phyloP scores from a whole-genome alignment of 2,888 invertebrate species.

The Synergus itoensis region DNA sequence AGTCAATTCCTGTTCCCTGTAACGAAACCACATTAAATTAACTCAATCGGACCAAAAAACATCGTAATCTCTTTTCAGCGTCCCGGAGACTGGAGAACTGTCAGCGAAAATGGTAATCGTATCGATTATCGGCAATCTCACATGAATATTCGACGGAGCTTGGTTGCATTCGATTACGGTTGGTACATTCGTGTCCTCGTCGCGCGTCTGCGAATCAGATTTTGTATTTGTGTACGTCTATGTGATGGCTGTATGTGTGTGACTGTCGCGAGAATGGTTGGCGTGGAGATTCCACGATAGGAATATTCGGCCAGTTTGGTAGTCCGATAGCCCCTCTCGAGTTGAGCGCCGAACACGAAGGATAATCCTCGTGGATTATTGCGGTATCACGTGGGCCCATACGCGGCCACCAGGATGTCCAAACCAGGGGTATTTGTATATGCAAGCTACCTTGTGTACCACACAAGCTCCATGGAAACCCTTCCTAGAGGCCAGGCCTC shows the following conservation, averaged over 20 bases:
- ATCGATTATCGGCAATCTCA: conserved; percentile 41
- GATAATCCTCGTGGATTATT: conserved; percentile 78
- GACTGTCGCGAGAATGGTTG: conserved; percentile 30
- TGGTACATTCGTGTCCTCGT: conserved; percentile 36
- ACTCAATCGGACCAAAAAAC: conserved; percentile 36
- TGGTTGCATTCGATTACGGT: conserved; percentile 40
- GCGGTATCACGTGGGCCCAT: conserved; percentile 77
- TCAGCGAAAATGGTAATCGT: conserved; percentile 42
- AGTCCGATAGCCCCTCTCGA: conserved; percentile 58
- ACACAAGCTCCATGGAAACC: conserved; percentile 70
- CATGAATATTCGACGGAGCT: conserved; percentile 40
- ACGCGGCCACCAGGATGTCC: conserved; percentile 70
- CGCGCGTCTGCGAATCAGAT: conserved; percentile 14
- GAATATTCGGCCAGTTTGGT: conserved; percentile 71
- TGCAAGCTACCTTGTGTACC: conserved; percentile 66
- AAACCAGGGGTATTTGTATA: conserved; percentile 67
- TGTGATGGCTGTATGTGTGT: background rate
- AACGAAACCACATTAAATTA: conserved; percentile 30
- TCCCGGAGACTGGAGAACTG: conserved; percentile 25
- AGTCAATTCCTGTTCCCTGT: conserved; percentile 25
- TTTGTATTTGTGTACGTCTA: background rate
- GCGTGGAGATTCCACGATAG: conserved; percentile 46
- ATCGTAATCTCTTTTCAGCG: conserved; percentile 39
- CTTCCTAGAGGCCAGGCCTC: conserved; percentile 73
- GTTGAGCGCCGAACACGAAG: conserved; percentile 67